Conservation (phyloP, 2,888 invertebrate genomes). For the Acanthosepion lycidas region DNA sequence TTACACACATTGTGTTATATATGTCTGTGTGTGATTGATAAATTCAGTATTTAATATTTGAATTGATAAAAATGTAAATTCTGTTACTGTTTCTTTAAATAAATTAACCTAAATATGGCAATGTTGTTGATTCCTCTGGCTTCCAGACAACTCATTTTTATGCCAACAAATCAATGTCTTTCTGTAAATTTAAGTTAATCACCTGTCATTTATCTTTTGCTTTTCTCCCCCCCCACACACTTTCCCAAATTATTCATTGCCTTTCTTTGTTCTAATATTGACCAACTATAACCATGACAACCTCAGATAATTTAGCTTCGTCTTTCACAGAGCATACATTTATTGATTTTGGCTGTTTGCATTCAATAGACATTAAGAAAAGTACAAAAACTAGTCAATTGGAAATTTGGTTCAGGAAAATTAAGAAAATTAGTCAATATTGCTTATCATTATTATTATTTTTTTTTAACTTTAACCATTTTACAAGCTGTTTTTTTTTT, state of each 20-base stretch:
- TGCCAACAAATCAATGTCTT: not conserved
- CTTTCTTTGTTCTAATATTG: slow-evolving; percentile 2
- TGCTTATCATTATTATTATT: not conserved
- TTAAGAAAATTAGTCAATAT: not conserved
- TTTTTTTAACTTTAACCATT: not conserved
- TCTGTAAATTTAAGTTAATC: not conserved
- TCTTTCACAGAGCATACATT: not conserved
- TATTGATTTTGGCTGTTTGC: not conserved
- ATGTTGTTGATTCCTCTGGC: too few species aligned
- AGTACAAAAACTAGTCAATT: not conserved
- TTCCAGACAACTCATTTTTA: not conserved
- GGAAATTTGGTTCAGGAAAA: not conserved
- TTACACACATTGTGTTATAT: too few species aligned
- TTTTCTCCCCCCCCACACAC: not conserved
- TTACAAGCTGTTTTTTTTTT: not conserved
- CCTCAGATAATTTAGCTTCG: not conserved
- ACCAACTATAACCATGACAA: slow-evolving; percentile 12
- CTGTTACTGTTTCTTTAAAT: too few species aligned
- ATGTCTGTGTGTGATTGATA: too few species aligned
- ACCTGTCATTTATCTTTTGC: not conserved
- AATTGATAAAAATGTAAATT: too few species aligned
- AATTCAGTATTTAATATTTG: too few species aligned
- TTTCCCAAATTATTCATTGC: not conserved
- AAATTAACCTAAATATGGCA: too few species aligned
- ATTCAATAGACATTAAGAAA: slow-evolving; percentile 4